A percentile compares a stretch with the other conserved stretches of the same genome.
Evolutionary conservation across 2,797 vertebrate species (phyloP).

Genomic region (Cichlasoma orientale): DNA sequence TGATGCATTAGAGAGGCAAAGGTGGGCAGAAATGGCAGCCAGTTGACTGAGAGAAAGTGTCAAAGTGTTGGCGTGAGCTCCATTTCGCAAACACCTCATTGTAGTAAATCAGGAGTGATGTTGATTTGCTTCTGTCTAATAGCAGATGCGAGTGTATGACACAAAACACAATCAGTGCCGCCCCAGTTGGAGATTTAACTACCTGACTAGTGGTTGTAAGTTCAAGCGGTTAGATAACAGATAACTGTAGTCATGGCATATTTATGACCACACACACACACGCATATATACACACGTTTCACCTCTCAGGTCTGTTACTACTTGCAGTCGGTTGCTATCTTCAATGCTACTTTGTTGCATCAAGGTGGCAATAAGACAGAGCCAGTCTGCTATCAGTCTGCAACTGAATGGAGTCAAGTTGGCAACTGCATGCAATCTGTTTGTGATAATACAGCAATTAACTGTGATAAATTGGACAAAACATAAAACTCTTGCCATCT

Average conservation of each 20-base stretch:
- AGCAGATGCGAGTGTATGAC: background rate
- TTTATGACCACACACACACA: background rate
- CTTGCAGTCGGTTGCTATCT: background rate
- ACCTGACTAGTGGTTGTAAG: background rate
- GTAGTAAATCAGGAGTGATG: constrained; percentile 26
- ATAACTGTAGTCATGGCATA: background rate
- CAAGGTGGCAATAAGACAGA: background rate
- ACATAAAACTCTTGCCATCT: background rate
- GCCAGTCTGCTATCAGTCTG: background rate
- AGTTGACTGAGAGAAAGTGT: constrained; percentile 3
- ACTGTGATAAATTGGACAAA: background rate
- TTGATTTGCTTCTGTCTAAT: constrained; percentile 12
- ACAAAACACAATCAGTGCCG: background rate
- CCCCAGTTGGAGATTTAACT: background rate
- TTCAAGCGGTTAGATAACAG: background rate
- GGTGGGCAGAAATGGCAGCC: constrained; percentile 58
- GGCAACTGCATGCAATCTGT: background rate
- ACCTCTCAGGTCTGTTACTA: background rate
- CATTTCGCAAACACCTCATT: constrained; percentile 17
- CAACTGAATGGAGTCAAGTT: background rate
- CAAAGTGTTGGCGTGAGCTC: background rate
- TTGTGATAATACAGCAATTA: background rate
- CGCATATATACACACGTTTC: no score
- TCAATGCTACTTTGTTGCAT: background rate
- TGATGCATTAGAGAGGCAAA: constrained; percentile 60